Evolutionary conservation across 2,113 vertebrate species (phyloP), one percentile per base, ranked within the genome.

Genomic region (Ancistrus triradiatus): DNA sequence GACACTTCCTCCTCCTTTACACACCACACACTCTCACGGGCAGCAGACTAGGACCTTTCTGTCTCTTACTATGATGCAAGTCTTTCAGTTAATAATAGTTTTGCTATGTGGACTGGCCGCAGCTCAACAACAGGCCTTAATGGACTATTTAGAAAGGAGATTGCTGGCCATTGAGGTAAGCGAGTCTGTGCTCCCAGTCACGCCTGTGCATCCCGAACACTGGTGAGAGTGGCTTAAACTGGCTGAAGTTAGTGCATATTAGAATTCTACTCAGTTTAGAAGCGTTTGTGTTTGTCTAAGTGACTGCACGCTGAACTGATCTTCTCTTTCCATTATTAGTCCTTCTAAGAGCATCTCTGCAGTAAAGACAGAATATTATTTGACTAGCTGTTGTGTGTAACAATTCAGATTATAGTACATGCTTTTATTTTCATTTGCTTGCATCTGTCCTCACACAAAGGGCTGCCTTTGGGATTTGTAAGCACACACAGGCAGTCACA

Each of bases 91-190:
- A 4, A 51, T 84, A 25, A 21, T 87, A 66, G 72, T 87, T 25
- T 57, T 85, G 46, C 68, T 81, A 59, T 69, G 79, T 74, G 74
- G 82, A 69, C 58, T 86, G 24, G 74, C 80, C 52, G 65, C 28
- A 0, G 81, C 83, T 43, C 88, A 90, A 71, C 87, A 89, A 64
- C 87, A 90, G 67, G 80, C 86, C 14, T 79, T 90, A 59, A 88
- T 89, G 75, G 86, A 89, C 75, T 90, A 90, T 69, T 78, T 90
- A 77, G 88, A 90, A 70, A 80, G 80, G 53, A 72, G 88, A 70
- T 78, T 90, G 59, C 82, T 86, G 14, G 82, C 85, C 35, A 90
- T 90, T 51, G 88, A 90, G 86, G 88, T 90, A 87, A 86, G 88
- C 59, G 8, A 27, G 6, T 72, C n/a, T n/a, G n/a, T n/a, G n/a